Conservation (phyloP, 2,888 invertebrate species). For the Tetranychus piercei region DNA sequence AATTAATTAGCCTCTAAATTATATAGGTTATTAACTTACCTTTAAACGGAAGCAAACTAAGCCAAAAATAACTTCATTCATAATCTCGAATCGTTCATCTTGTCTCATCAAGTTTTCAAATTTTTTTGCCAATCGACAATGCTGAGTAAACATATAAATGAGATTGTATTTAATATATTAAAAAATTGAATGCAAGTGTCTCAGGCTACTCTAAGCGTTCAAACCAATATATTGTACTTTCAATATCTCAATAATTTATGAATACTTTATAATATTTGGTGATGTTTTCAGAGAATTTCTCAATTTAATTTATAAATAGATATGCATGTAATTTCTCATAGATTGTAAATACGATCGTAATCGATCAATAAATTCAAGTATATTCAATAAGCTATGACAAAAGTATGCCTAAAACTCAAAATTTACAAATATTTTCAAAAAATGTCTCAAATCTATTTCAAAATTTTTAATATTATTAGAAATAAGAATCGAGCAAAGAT, state of each 20-base stretch:
- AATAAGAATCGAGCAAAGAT: neutral
- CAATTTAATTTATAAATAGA: no score
- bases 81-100: slow-evolving; percentile 61
- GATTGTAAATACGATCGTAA: no score
- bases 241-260: no score
- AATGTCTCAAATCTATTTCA: neutral
- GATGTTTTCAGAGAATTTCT: no score
- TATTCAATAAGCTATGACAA: no score
- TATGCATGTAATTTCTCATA: no score
- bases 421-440: neutral
- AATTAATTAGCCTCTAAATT: neutral
- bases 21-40: slow-evolving; percentile 30
- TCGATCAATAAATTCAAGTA: no score
- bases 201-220: no score
- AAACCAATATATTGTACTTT: no score
- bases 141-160: slow-evolving; percentile 30
- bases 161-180: neutral
- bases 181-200: neutral
- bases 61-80: slow-evolving; percentile 69
- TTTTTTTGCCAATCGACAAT: slow-evolving; percentile 46
- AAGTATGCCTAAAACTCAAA: no score
- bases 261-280: no score
- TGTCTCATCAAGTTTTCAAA: slow-evolving; percentile 51
- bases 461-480: neutral
- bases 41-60: slow-evolving; percentile 74